Evolutionary conservation across 2,113 vertebrate genomes (phyloP).

Genomic region (Austrofundulus limnaeus): DNA sequence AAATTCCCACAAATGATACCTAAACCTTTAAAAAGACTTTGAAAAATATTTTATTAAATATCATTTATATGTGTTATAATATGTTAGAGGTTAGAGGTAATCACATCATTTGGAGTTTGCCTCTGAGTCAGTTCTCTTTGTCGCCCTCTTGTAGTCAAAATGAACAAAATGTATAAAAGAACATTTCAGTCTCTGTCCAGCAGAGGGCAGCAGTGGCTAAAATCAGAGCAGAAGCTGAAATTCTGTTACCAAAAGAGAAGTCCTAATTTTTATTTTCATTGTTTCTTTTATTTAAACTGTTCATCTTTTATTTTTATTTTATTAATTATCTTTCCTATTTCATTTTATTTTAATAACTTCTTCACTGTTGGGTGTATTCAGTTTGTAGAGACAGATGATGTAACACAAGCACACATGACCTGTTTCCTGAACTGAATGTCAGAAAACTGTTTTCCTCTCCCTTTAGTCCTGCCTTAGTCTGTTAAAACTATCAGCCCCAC

Average conservation of each 20-base stretch:
- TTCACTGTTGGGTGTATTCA: not conserved
- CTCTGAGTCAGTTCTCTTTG: constrained; percentile 5
- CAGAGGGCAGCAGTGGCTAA: constrained; percentile 53
- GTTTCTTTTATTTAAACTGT: too few relatives aligned
- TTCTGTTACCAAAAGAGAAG: not conserved
- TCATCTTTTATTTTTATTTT: not conserved
- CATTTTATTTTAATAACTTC: not conserved
- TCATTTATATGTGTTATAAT: too few relatives aligned
- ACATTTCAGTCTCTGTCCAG: constrained; percentile 23
- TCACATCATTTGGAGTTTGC: not conserved
- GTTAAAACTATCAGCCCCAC: constrained; percentile 72
- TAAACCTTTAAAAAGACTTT: too few relatives aligned
- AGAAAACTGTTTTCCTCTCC: constrained; percentile 51
- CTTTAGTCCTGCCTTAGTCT: constrained; percentile 51
- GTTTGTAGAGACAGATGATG: constrained; percentile 9
- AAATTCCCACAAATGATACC: too few relatives aligned
- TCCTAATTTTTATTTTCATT: not conserved
- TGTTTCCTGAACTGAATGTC: constrained; percentile 21
- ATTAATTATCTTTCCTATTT: not conserved
- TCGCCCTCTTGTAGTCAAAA: constrained; percentile 39
- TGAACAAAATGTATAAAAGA: not conserved
- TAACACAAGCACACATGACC: constrained; percentile 31
- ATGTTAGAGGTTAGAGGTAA: too few relatives aligned
- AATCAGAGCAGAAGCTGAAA: not conserved
- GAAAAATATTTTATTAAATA: too few relatives aligned